phyloP scores from a whole-genome alignment of 2,113 vertebrate species.

The Orycteropus afer region DNA sequence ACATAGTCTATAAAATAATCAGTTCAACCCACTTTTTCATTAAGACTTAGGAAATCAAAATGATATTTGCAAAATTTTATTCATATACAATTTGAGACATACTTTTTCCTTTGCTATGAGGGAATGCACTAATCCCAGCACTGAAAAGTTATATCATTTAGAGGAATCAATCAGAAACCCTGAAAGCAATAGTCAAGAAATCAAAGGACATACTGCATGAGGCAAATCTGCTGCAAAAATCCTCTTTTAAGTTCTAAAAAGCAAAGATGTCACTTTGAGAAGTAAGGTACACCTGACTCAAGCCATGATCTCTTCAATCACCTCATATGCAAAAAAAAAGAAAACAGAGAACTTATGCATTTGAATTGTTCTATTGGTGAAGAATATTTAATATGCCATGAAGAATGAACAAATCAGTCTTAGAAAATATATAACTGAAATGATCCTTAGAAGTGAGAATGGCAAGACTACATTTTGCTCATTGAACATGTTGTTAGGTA shows the following conservation, averaged over 20 bases:
- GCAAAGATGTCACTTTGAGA: not conserved
- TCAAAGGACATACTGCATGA: not conserved
- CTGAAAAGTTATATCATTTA: not conserved
- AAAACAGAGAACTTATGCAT: not conserved
- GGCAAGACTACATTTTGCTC: not conserved
- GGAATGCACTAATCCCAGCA: not conserved
- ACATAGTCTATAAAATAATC: not conserved
- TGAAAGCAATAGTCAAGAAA: not conserved
- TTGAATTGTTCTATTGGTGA: not conserved
- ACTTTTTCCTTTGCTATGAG: not conserved
- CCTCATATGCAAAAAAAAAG: not conserved
- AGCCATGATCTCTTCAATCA: not conserved
- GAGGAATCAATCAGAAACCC: not conserved
- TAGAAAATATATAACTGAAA: not conserved
- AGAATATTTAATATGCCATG: not conserved
- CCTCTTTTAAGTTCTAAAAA: not conserved
- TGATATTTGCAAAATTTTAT: not conserved
- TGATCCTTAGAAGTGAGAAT: not conserved
- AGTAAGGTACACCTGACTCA: not conserved
- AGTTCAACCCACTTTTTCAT: not conserved
- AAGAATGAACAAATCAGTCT: not conserved
- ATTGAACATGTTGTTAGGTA: not conserved
- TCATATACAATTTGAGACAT: not conserved
- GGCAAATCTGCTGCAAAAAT: not conserved
- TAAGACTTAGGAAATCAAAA: not conserved